Base-by-base conservation (phyloP, 2,797 vertebrate genomes). In the Crenichthys baileyi region DNA sequence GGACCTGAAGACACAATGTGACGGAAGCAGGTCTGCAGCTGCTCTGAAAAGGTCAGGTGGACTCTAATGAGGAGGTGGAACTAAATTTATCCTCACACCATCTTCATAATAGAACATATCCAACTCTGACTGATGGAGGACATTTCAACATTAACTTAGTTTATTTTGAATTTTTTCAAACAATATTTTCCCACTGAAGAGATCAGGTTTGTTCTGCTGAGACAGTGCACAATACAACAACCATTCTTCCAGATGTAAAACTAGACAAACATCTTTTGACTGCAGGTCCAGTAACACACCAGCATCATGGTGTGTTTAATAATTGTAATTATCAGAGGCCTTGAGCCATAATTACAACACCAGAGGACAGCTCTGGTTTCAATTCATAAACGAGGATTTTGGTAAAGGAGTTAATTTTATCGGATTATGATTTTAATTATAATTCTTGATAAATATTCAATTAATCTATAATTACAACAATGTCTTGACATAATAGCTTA, bases 231-330 rank as follows among this genome's bases (percentile, higher is more conserved):
- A 18, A 29, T 41, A 8, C 58, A 53, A 7, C 5, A 26, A 20
- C 8, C 39, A 7, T 46, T 58, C 22, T 22, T 29, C 13, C 39
- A 24, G 55, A 44, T 60, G 55, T 8, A 20, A 46, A 24, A 3
- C 18, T 41, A 50, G 51, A 58, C 3, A 22, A 46, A 44, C 9
- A 5, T 68, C 46, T 26, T 26, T 31, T 44, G 72, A 56, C 60
- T 18, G 46, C 39, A 79, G 63, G 70, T 75, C 20, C 71, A 76
- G 79, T 15, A 24, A 11, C 44, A 44, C 65, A 26, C n/a, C 18
- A 31, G 22, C 73, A 71, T 46, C 70, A 15, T 39, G 50, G 29
- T 60, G 56, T 3, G 80, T 36, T 79, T 76, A n/a, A n/a, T n/a
- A n/a, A n/a, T n/a, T n/a, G n/a, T n/a, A n/a, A n/a, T n/a, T n/a